Evolutionary conservation across 2,113 vertebrate genomes (phyloP), one percentile per base, ranked within the genome.

Genomic region (Thunnus thynnus): DNA sequence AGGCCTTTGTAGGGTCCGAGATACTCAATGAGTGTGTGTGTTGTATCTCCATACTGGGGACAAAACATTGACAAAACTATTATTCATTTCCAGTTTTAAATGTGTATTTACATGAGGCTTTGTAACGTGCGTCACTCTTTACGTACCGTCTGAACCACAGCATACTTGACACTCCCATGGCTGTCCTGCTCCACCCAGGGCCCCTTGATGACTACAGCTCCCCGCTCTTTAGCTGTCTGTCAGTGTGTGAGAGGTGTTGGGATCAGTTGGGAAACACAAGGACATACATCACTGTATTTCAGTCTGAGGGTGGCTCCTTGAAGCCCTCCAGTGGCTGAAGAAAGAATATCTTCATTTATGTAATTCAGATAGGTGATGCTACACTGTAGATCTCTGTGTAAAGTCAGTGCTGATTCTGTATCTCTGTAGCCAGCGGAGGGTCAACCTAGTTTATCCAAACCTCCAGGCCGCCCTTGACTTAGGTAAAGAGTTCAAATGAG

Each of bases 171-270:
- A 89, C 77, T 95, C 44, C 96, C 96, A 2, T 92, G 32, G 61
- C 52, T 72, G 85, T 96, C 96, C 87, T 96, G 88, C 87, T 96
- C 96, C 86, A 95, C 90, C 96, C 95, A 96, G 13, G 96, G 96
- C 67, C 95, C 92, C 85, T 86, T 95, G 20, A 96, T 88, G 4
- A 96, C 65, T 3, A 87, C 81, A 0, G 95, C 96, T 32, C 96
- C 96, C 63, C 83, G 87, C 76, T 95, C 93, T 82, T 73, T 91
- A 0, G 96, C 95, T 61, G 89, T 95, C 96, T 96, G 86, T 61
- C 50, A 78, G 85, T 30, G 65, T 41, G 36, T 41, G 47, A 76
- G 36, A 30, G 16, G 61, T 55, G 47, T n/a, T 47, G 41, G 71
- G 65, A 46, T 72, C 13, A 71, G 72, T 64, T 72, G 7, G 22